phyloP scores from a whole-genome alignment of 2,888 invertebrate genomes.

The Conus canariensis region DNA sequence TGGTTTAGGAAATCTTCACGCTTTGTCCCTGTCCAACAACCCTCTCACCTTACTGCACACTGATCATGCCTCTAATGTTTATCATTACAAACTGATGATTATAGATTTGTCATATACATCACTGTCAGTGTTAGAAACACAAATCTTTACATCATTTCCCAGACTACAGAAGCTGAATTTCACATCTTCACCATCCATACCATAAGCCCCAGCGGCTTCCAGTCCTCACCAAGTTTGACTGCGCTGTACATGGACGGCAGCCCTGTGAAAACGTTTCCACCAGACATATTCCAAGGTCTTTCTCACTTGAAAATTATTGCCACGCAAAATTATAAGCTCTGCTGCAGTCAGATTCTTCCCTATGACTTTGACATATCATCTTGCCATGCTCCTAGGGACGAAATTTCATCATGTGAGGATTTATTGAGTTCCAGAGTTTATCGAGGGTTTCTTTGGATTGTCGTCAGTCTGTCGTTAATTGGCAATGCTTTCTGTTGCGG shows the following conservation, averaged over 20 bases:
- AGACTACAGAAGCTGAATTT: not conserved
- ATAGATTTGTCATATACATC: not conserved
- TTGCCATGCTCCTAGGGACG: not conserved
- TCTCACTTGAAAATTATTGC: not conserved
- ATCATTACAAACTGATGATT: not conserved
- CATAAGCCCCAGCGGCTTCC: not conserved
- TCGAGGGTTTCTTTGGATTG: conserved; percentile 4
- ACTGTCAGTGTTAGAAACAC: not conserved
- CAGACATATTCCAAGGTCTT: not conserved
- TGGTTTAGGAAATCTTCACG: not conserved
- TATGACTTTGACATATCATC: not conserved
- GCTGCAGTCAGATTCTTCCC: not conserved
- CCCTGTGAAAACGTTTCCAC: not conserved
- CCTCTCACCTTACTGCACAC: not conserved
- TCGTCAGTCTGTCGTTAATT: not conserved
- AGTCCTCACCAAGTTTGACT: not conserved
- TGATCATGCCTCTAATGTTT: not conserved
- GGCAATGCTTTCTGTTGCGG: conserved; percentile 1
- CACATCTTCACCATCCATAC: not conserved
- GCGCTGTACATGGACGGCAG: not conserved
- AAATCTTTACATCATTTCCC: not conserved
- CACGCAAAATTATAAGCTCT: not conserved
- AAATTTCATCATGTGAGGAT: conserved; percentile 12
- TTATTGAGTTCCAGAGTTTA: not conserved
- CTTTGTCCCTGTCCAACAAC: not conserved